phyloP scores from a whole-genome alignment of 2,888 invertebrate genomes.

The Callosobruchus maculatus region DNA sequence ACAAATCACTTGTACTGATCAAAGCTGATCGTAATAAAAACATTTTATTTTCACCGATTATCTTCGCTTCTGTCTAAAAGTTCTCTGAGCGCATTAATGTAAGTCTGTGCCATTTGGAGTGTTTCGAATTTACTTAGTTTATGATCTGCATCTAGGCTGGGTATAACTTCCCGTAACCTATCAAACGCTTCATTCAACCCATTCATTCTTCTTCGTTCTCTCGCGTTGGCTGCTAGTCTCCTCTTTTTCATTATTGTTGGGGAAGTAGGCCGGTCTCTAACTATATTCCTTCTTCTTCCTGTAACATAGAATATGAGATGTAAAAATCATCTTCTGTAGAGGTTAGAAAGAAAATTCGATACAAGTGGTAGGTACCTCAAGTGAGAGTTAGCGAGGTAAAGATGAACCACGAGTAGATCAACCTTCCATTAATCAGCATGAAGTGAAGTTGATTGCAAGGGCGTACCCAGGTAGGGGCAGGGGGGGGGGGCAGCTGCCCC shows the following conservation, averaged over 20 bases:
- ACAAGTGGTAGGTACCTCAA: no score
- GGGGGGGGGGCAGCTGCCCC: no score
- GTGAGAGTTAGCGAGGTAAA: no score
- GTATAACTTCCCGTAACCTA: slow-evolving; percentile 64
- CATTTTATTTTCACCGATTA: background rate
- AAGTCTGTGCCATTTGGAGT: slow-evolving; percentile 75
- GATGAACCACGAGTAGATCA: no score
- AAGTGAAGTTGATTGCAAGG: no score
- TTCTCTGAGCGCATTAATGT: slow-evolving; percentile 66
- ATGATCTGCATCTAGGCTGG: slow-evolving; percentile 64
- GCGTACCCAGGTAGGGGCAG: no score
- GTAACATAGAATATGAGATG: no score
- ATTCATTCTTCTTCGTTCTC: slow-evolving; percentile 70
- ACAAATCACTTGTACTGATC: no score
- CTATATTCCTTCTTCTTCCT: slow-evolving; percentile 30
- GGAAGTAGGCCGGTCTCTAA: slow-evolving; percentile 39
- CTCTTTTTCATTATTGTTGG: slow-evolving; percentile 57
- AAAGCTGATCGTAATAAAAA: no score
- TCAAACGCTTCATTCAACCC: slow-evolving; percentile 72
- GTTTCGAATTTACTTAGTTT: slow-evolving; percentile 74
- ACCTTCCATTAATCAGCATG: no score
- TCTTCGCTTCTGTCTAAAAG: slow-evolving; percentile 47
- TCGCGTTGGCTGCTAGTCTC: slow-evolving; percentile 66
- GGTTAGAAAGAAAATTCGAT: no score
- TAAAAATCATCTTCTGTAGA: no score